Evolutionary conservation across 2,113 vertebrate genomes (phyloP).

Genomic region (Apus apus): DNA sequence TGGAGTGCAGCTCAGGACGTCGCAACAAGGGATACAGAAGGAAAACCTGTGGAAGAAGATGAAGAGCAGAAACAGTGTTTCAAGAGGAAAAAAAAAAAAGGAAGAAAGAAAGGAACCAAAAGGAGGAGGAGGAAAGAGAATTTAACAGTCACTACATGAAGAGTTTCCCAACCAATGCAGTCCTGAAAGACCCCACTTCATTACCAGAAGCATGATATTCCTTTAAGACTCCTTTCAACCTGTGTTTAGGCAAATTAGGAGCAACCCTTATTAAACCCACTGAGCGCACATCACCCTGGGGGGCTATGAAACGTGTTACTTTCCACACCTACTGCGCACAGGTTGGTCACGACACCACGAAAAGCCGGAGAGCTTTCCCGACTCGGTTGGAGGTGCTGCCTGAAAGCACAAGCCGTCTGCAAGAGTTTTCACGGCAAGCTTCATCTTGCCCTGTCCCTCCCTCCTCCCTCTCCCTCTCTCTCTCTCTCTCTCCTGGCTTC

Average conservation of each 20-base stretch:
- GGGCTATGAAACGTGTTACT: neutral
- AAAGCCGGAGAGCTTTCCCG: neutral
- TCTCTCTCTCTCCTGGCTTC: conserved; percentile 14
- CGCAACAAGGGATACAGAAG: neutral
- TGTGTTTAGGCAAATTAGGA: neutral
- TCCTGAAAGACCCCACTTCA: neutral
- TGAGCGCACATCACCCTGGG: neutral
- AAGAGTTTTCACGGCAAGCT: conserved; percentile 13
- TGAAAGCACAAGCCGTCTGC: neutral
- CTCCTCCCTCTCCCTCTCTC: conserved; percentile 39
- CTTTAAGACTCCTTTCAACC: neutral
- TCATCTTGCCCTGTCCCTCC: conserved; percentile 56
- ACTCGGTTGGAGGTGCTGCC: neutral
- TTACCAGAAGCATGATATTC: neutral
- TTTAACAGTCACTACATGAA: neutral
- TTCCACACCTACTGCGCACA: neutral
- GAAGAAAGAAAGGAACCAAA: neutral
- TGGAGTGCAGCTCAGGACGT: neutral
- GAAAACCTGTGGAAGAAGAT: neutral
- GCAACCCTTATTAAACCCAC: neutral
- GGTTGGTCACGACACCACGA: neutral
- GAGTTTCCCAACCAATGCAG: neutral
- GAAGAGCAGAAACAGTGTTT: neutral
- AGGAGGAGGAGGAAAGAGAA: neutral
- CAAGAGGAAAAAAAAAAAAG: no score